Evolutionary conservation across 2,113 vertebrate species (phyloP), one percentile per base, ranked within the genome.

Genomic region (Sinosuthora webbiana): DNA sequence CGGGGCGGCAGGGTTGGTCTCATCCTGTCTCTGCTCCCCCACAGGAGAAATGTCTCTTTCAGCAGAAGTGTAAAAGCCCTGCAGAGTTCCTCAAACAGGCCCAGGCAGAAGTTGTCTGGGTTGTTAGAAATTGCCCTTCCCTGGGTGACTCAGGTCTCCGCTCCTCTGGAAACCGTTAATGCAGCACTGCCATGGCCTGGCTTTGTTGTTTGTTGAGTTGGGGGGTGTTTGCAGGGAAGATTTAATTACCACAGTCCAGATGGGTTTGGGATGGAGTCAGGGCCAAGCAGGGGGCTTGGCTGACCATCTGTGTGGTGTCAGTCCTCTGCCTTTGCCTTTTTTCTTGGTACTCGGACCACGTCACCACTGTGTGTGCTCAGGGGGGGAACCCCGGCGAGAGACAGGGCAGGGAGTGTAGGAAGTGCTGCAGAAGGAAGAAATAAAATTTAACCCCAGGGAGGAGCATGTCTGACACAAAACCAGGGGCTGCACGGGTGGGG

Each of bases 1-100:
- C 45, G 28, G 84, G 3, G 6, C 8, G 31, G 28, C 15, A 5
- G 42, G 21, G 7, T 14, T 22, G 33, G 6, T 20, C 70, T 62
- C 33, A 20, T 30, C 45, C 68, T 41, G 31, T 5, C 60, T 33
- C 52, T 49, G 59, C 31, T 60, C 3, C 18, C 24, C 18, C 9
- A 7, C 0, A 1, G 37, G 7, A 80, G 35, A 69, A 69, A 73
- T 0, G 0, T 7, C 18, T 22, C 6, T 42, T 30, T 22, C 21
- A 59, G 68, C 62, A 80, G 60, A 68, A 79, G 44, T 24, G 31
- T 41, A 41, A 73, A 79, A 77, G 27, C 55, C 37, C 76, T 49
- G 75, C 59, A 11, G 15, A 92, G 91, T 89, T 95, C 87, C 91
- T 89, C 89, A 70, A 74, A 55, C 10, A 9, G 87, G 77, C 90